phyloP scores from a whole-genome alignment of 2,113 vertebrate genomes.

The Lepidothrix coronata region DNA sequence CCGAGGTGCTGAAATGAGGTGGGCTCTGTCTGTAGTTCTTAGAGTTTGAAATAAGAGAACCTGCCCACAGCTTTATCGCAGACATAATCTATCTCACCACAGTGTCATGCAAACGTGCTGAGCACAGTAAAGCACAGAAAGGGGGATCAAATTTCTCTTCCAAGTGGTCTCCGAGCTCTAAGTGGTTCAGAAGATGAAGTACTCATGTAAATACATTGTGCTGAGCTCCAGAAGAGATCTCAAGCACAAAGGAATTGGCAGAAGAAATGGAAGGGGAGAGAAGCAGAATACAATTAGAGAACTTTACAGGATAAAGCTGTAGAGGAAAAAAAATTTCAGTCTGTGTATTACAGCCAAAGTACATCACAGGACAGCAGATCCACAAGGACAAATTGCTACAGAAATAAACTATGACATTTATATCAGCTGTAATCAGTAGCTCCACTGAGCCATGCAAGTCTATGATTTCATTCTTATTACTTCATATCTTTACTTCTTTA shows the following conservation, averaged over 20 bases:
- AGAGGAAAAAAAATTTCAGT: background rate
- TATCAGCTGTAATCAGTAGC: constrained; percentile 61
- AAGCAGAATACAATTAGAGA: background rate
- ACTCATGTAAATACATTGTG: constrained; percentile 17
- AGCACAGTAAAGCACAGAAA: background rate
- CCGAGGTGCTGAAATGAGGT: background rate
- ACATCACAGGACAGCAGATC: constrained; percentile 29
- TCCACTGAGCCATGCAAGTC: constrained; percentile 28
- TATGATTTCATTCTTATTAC: constrained; percentile 52
- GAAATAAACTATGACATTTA: constrained; percentile 41
- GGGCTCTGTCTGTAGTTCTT: background rate
- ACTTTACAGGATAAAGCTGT: background rate
- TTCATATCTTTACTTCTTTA: constrained; percentile 52
- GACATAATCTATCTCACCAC: background rate
- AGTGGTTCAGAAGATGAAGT: constrained; percentile 5
- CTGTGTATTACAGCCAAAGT: constrained; percentile 9
- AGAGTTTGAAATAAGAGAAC: background rate
- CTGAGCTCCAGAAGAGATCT: constrained; percentile 21
- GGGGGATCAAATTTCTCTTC: constrained; percentile 14
- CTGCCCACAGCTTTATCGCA: background rate
- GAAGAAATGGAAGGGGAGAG: background rate
- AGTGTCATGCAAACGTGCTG: background rate
- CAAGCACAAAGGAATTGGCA: constrained; percentile 31
- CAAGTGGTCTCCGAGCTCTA: background rate
- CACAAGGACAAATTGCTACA: constrained; percentile 25